phyloP scores from a whole-genome alignment of 2,888 invertebrate species.

The Plagiodera versicolora region DNA sequence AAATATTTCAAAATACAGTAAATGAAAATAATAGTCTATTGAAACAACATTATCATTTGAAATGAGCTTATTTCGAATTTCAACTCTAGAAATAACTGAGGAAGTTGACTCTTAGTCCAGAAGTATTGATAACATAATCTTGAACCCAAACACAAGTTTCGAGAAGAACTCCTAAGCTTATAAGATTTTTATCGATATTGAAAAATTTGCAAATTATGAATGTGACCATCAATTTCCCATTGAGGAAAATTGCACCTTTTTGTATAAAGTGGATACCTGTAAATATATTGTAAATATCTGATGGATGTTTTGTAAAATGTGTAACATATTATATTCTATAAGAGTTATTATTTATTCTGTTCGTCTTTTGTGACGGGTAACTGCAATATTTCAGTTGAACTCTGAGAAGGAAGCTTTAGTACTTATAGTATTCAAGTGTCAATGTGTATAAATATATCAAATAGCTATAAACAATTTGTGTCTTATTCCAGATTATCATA shows the following conservation, averaged over 20 bases:
- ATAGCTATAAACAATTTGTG: slow-evolving; percentile 5
- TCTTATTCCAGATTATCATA: neutral
- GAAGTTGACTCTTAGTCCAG: no score
- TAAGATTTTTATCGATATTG: no score
- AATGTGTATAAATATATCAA: slow-evolving; percentile 47
- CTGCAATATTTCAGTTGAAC: slow-evolving; percentile 52
- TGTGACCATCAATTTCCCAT: neutral
- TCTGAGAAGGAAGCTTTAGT: slow-evolving; percentile 46
- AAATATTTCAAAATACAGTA: no score
- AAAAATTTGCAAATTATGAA: neutral
- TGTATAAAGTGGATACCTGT: slow-evolving; percentile 28
- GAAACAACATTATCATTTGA: no score
- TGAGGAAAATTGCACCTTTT: slow-evolving; percentile 2
- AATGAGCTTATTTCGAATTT: no score
- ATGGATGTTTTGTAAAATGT: slow-evolving; percentile 41
- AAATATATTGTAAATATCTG: slow-evolving; percentile 36
- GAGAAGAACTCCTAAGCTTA: no score
- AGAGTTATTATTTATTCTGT: slow-evolving; percentile 39
- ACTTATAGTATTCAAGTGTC: slow-evolving; percentile 47
- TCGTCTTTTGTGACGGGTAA: slow-evolving; percentile 47
- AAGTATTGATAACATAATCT: no score
- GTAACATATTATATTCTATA: slow-evolving; percentile 24
- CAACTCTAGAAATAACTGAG: no score
- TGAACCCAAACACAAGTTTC: no score
- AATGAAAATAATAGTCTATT: no score